Evolutionary conservation across 2,888 invertebrate species (phyloP).

Genomic region (Philhelius pedissequus): DNA sequence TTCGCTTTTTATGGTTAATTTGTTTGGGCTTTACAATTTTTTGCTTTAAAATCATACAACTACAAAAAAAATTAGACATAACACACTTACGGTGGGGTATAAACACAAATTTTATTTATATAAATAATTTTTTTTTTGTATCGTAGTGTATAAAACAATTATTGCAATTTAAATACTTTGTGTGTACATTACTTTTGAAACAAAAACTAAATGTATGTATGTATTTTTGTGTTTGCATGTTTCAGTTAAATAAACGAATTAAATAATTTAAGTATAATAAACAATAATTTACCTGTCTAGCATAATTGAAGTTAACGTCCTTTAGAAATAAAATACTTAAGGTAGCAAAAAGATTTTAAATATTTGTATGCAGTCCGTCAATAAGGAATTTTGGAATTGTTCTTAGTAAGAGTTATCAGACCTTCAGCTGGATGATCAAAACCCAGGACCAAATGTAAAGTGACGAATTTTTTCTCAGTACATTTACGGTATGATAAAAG

Average conservation of each 20-base stretch:
- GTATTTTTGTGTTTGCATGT: not conserved
- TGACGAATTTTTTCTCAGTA: too few relatives aligned
- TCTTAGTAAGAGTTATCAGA: too few relatives aligned
- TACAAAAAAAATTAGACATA: not conserved
- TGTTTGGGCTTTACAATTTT: constrained; percentile 61
- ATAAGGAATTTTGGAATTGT: too few relatives aligned
- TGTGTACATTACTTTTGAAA: not conserved
- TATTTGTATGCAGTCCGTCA: too few relatives aligned
- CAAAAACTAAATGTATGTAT: not conserved
- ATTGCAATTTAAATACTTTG: not conserved
- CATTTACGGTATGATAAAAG: too few relatives aligned
- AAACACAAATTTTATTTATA: not conserved
- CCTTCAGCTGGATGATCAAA: too few relatives aligned
- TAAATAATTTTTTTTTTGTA: not conserved
- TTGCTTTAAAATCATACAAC: constrained; percentile 33
- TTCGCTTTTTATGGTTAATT: constrained; percentile 43
- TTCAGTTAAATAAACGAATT: not conserved
- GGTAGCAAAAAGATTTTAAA: too few relatives aligned
- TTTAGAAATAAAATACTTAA: too few relatives aligned
- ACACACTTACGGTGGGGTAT: constrained; percentile 59
- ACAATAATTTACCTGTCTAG: not conserved
- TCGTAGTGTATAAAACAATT: not conserved
- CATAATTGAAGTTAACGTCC: not conserved
- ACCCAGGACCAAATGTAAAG: too few relatives aligned
- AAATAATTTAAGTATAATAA: not conserved